Percentiles rank a stretch among this genome's conserved stretches.
Evolutionary conservation across 1,140 invertebrate genomes (phyloP).

Genomic region (Cepaea nemoralis): DNA sequence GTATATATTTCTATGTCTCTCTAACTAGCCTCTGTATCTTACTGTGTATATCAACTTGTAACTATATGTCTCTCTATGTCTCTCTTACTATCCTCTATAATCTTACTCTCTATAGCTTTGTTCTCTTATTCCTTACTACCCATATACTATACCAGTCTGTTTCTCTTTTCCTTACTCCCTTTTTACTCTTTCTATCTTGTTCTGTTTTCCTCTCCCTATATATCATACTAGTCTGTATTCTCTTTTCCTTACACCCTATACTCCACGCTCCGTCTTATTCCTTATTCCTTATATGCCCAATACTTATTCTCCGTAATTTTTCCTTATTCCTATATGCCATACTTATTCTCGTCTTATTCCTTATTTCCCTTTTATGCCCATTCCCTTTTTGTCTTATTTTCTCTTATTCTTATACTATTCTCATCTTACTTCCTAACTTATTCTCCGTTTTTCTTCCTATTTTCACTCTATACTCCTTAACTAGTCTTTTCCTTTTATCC

Average conservation of each 20-base stretch:
- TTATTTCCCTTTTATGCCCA: not conserved
- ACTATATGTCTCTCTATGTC: too few relatives aligned
- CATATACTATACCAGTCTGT: not conserved
- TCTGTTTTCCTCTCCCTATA: conserved; percentile 1
- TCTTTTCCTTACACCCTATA: not conserved
- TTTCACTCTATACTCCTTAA: not conserved
- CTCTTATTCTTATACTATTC: not conserved
- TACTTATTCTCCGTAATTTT: not conserved
- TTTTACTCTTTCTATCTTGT: not conserved
- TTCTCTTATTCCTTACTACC: too few relatives aligned
- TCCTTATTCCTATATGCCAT: not conserved
- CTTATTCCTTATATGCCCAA: not conserved
- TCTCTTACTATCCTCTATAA: too few relatives aligned
- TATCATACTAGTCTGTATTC: not conserved
- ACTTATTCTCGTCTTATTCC: not conserved
- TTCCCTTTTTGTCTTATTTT: not conserved
- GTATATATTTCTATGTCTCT: too few relatives aligned
- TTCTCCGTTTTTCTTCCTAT: not conserved
- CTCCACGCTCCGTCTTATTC: not conserved
- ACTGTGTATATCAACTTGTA: too few relatives aligned
- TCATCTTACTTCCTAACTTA: not conserved
- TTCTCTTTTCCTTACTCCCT: not conserved
- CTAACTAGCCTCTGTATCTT: too few relatives aligned
- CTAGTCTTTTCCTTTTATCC: not conserved
- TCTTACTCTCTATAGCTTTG: too few relatives aligned